Evolutionary conservation across 1,140 invertebrate genomes (phyloP), one percentile per base, ranked within the genome.

Genomic region (Pseudomyrmex gracilis): DNA sequence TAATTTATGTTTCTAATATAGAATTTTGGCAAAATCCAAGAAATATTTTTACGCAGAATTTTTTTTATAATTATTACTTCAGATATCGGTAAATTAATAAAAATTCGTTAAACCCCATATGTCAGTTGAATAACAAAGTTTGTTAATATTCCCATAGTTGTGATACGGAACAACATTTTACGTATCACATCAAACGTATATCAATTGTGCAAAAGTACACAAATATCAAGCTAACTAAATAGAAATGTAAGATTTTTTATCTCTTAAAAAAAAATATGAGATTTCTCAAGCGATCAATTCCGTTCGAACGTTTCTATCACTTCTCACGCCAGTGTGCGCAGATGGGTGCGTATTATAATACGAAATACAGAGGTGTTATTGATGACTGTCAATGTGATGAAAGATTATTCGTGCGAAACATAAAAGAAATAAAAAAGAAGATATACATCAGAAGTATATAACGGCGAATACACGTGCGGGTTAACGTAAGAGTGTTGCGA

Each of bases 341-440:
- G 53, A 78, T 34, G 34, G 34, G 34, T 64, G 2, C 20, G 8
- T 24, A 15, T 22, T 51, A 10, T 68, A 12, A 57, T 55, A 13
- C 13, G 34, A 77, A 15, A 77, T 20, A n/a, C 4, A 15, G 5
- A 67, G 63, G 57, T 68, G 13, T 66, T 51, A 13, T 55, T 67
- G 43, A 73, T 12, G 60, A 78, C 58, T 67, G 34, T 34, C 34
- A 34, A 34, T 34, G 34, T 34, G 34, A 77, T 22, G 74, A 45
- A 45, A 66, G 47, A 66, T 55, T 20, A 20, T 17, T 45, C 20
- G 34, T 57, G 74, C 24, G 74, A 68, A 78, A 45, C 63, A 15
- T 57, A 15, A 13, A 78, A 78, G 49, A 57, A 67, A 78, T 78
- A 49, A 34, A 78, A 78, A 77, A 17, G 5, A 24, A 74, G 74